phyloP scores from a whole-genome alignment of 2,113 vertebrate genomes.

The Pterophyllum scalare region DNA sequence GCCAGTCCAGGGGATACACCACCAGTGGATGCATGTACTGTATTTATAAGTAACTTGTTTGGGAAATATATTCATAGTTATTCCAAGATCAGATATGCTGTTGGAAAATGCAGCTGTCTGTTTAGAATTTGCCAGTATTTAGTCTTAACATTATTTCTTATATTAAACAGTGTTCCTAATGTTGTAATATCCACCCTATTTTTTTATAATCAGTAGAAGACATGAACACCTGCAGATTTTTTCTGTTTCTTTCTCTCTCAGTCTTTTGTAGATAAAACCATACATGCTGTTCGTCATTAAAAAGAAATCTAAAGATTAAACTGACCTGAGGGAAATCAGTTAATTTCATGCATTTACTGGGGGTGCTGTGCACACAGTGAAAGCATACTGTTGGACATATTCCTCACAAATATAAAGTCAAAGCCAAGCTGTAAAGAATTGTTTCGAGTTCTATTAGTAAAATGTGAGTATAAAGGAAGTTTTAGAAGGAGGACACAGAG shows the following conservation, averaged over 20 bases:
- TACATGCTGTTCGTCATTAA: neutral
- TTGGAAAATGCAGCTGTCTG: neutral
- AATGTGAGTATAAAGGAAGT: slow-evolving; percentile 7
- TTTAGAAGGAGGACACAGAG: slow-evolving; percentile 36
- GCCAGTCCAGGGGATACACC: neutral
- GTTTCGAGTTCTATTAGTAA: neutral
- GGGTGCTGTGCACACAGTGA: neutral
- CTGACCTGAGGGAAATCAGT: slow-evolving; percentile 3
- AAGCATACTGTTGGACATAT: neutral
- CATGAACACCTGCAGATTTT: neutral
- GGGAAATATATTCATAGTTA: neutral
- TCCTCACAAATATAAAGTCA: neutral
- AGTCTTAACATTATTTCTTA: neutral
- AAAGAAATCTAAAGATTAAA: slow-evolving; percentile 6
- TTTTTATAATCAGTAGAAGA: neutral
- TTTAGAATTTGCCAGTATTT: neutral
- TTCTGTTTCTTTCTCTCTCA: neutral
- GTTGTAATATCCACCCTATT: neutral
- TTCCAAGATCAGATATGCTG: neutral
- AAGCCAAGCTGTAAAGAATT: neutral
- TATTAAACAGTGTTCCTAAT: neutral
- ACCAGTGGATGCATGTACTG: neutral
- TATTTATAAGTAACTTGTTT: neutral
- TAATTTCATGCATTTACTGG: neutral
- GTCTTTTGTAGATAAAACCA: neutral